Conservation (phyloP, 1,140 invertebrate species). For the Mizuhopecten yessoensis region DNA sequence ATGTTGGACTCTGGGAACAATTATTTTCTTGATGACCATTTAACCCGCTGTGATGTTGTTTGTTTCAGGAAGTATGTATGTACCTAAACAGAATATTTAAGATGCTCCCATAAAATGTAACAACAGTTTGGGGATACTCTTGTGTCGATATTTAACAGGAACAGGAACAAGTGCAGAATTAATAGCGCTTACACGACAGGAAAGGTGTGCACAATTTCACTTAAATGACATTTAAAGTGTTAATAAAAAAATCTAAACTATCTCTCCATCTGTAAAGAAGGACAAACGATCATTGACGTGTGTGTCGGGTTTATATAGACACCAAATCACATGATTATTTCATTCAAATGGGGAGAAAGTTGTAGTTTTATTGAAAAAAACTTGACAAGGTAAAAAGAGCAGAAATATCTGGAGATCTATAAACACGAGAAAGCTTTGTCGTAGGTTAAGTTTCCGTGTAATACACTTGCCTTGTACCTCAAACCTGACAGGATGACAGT, state of each 20-base stretch:
- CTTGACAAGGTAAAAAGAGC: conserved; percentile 4
- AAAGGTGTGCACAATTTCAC: conserved; percentile 32
- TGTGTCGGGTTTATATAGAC: conserved; percentile 5
- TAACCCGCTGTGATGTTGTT: too few species aligned
- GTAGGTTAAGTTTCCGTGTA: not conserved
- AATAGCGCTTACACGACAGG: not conserved
- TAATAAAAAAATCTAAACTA: not conserved
- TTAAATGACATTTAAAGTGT: conserved; percentile 32
- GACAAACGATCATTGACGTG: not conserved
- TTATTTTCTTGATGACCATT: too few species aligned
- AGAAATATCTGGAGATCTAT: conserved; percentile 16
- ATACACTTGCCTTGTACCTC: not conserved
- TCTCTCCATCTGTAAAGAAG: not conserved
- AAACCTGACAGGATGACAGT: not conserved
- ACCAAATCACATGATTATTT: conserved; percentile 9
- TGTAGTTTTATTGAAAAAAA: conserved; percentile 21
- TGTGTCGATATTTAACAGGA: not conserved
- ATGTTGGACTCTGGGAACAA: too few species aligned
- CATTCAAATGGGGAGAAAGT: not conserved
- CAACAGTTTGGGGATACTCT: too few species aligned
- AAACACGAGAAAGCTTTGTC: conserved; percentile 13
- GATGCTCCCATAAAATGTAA: too few species aligned
- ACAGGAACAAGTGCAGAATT: not conserved
- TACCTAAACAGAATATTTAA: too few species aligned
- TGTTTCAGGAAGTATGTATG: too few species aligned